These are phyloP conservation scores for Urosaurus nigricauda DNA, from an alignment of 2,797 vertebrate genomes.

Conservation along the genomic window DNA sequence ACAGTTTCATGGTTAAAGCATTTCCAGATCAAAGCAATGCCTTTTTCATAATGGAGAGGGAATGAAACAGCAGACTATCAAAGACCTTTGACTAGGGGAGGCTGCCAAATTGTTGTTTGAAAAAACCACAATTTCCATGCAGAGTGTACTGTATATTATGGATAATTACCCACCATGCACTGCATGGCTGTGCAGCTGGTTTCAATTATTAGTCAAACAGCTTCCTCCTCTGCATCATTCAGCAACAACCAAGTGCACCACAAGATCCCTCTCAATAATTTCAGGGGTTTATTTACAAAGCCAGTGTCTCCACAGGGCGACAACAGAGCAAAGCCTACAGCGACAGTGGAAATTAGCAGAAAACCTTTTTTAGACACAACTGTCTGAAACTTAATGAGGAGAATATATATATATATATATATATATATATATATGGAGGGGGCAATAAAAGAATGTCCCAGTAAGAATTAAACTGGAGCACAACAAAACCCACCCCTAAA, in stretches of 20 bases:
- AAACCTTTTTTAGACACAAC: background rate
- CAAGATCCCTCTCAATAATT: slow-evolving; percentile 44
- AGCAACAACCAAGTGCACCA: slow-evolving; percentile 20
- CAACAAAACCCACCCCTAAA: background rate
- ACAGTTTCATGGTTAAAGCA: slow-evolving; percentile 70
- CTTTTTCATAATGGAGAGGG: slow-evolving; percentile 62
- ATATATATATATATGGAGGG: too few relatives aligned
- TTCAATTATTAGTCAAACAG: slow-evolving; percentile 75
- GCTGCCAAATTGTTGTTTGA: slow-evolving; percentile 76
- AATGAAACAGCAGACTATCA: slow-evolving; percentile 67
- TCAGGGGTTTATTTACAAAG: slow-evolving; percentile 40
- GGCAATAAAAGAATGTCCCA: background rate
- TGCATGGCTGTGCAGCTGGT: slow-evolving; percentile 77
- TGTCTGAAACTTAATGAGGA: slow-evolving; percentile 7
- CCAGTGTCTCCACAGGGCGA: slow-evolving; percentile 51
- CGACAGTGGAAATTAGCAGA: slow-evolving; percentile 3
- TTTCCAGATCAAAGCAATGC: slow-evolving; percentile 70
- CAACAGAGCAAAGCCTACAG: slow-evolving; percentile 18
- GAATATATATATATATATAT: background rate
- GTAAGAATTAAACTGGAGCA: background rate
- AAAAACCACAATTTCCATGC: slow-evolving; percentile 75
- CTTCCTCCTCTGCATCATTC: slow-evolving; percentile 75
- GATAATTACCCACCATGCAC: slow-evolving; percentile 78
- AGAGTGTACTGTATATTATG: slow-evolving; percentile 71
- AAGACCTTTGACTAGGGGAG: slow-evolving; percentile 76